Base-by-base conservation (phyloP, 2,797 vertebrate genomes). In the Lutjanus argentimaculatus region DNA sequence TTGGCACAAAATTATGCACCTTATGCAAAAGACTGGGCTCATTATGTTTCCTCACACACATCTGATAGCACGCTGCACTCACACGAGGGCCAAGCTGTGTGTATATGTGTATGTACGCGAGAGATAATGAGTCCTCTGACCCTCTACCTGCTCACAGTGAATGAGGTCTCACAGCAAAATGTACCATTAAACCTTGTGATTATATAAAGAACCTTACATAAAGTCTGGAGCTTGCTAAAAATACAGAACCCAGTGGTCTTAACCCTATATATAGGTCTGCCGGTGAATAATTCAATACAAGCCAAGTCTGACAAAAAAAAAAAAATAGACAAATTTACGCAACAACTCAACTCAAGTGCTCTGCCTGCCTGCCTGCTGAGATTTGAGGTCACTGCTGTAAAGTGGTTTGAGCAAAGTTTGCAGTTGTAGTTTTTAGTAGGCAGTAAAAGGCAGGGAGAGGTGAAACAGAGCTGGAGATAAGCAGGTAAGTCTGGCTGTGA, bases 141-240 rank as follows among this genome's bases (percentile, higher is more conserved):
- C 63, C 45, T 72, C 55, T 61, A 80, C 84, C 51, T 80, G 51
- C 52, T 83, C 72, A 82, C 82, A 61, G 46, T 48, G 56, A 75
- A 59, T 65, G 80, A 84, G 56, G 70, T 72, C 67, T 73, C 80
- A 77, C 72, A 88, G 85, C 45, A 80, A 85, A 89, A 69, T 64
- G 75, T 71, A 53, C 85, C 85, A 89, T 86, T 89, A 89, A 93
- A 90, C 84, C 67, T 72, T 83, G 67, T 78, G 89, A 88, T 95
- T 94, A 94, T 72, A 91, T 94, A 94, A 95, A 92, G 74, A 79
- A 73, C 78, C 86, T 95, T 94, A 94, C 86, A 89, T 95, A 95
- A 95, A 91, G 57, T 82, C 78, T 53, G 77, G 57, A 81, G 67
- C 70, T 49, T 14, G 77, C 86, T 94, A 95, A 93, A 93, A 95